Evolutionary conservation across 1,140 invertebrate species (phyloP), one percentile per base, ranked within the genome.

Genomic region (Aphidius ervi): DNA sequence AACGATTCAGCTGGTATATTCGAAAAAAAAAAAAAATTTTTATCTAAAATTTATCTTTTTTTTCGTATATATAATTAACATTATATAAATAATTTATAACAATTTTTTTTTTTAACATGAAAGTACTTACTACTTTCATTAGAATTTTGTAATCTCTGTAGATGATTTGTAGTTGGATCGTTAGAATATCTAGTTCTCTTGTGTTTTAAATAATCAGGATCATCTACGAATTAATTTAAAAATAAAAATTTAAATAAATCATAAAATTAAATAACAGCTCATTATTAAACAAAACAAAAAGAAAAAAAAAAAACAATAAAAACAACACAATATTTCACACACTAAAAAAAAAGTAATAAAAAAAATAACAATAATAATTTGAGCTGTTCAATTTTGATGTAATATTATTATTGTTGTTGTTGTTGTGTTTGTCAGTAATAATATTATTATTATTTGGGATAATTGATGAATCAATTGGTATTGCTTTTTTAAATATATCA

Each of bases 181-280:
- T 82, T 81, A 74, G 76, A 81, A 81, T 79, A 80, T 75, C 83
- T 85, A 79, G 83, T 80, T 75, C 82, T 79, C 74, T 84, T 85
- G 73, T 82, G 75, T 76, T 81, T 82, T 74, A 83, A 77, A 6
- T 52, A 63, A 59, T 65, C 63, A 42, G 63, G 59, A 67, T 63
- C 58, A 68, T 65, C 63, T 68, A 70, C 59, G 62, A 70, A 68
- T 58, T 43, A 59, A 61, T 58, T 58, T 23, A 1, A 45, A 16
- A 16, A 16, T 16, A 16, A 16, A 48, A 58, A 58, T 41, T 49
- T 49, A 31, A 40, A 6, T 31, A 37, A 52, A 50, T 52, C 9
- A 49, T 8, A 41, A 58, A 48, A 48, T 58, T 16, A 45, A 58
- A 49, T 46, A 58, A 58, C 45, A 45, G 45, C 56, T 48, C 56